Base-by-base conservation (phyloP, 2,113 vertebrate genomes). In the Xenopus laevis region DNA sequence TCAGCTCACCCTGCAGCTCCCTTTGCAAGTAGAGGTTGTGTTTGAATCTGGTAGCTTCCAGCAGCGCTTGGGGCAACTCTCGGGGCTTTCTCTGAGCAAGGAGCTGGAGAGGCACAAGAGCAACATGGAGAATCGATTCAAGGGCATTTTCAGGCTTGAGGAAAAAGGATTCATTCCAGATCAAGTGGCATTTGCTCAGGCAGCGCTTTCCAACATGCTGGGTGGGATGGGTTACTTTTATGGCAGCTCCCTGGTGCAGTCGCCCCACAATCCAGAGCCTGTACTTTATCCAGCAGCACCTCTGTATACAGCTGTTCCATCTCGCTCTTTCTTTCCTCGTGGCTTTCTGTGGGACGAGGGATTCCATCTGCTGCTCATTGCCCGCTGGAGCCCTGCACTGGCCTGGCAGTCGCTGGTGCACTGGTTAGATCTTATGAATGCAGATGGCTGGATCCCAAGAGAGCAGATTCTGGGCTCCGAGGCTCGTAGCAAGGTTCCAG, bases 341-440 rank as follows among this genome's bases (percentile, higher is more conserved):
- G 97, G 97, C 11, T 98, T 99, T 81, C 93, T 99, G 11, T 99
- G 97, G 96, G 97, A 99, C 0, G 97, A 99, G 69, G 97, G 97
- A 18, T 99, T 99, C 79, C 97, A 99, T 81, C 95, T 98, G 80
- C 86, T 99, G 47, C 83, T 99, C 65, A 79, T 99, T 45, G 87
- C 83, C 45, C 94, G 92, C 68, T 99, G 97, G 97, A 92, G 94
- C 60, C 85, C 92, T 0, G 83, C 80, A 2, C 84, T 98, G 66
- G 93, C 92, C 4, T 88, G 83, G 0, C 95, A 98, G 65, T 86
- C 86, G 2, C 65, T 96, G 0, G 93, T 89, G 0, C 96, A 98
- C 82, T 99, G 97, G 96, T 81, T 99, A 2, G 95, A 98, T 79
- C 86, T 98, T 9, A 95, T 99, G 77, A 98, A 96, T 4, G 74